phyloP scores from a whole-genome alignment of 2,797 vertebrate genomes.

The Merluccius polli region DNA sequence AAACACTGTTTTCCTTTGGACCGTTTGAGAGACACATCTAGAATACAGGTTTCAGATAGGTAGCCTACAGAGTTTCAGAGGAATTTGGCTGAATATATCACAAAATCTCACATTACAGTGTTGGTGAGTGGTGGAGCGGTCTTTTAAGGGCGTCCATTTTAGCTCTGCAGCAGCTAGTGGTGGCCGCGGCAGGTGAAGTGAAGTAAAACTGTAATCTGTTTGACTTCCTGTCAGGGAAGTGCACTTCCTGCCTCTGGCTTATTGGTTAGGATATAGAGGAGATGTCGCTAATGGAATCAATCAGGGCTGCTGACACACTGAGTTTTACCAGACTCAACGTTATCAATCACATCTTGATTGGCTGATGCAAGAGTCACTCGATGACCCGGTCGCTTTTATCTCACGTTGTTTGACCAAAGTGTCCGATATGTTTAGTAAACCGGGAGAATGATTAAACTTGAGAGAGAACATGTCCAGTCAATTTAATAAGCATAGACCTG shows the following conservation, averaged over 20 bases:
- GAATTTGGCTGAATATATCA: background rate
- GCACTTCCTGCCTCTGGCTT: conserved; percentile 7
- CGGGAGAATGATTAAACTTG: background rate
- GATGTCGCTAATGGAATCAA: conserved; percentile 3
- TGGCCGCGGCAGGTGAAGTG: background rate
- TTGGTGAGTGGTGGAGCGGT: background rate
- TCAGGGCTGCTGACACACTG: background rate
- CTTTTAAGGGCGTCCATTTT: background rate
- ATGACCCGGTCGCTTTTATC: background rate
- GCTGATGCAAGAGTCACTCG: background rate
- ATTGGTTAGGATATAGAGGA: background rate
- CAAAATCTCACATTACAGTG: background rate
- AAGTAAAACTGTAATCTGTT: background rate
- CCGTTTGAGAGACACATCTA: background rate
- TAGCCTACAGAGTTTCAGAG: no score
- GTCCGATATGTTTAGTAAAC: background rate
- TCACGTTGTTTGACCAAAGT: background rate
- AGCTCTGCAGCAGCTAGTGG: background rate
- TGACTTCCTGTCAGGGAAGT: background rate
- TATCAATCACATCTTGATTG: background rate
- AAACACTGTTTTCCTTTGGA: background rate
- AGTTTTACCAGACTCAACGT: background rate
- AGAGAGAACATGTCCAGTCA: background rate
- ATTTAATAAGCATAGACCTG: background rate
- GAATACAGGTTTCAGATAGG: background rate